phyloP scores from a whole-genome alignment of 2,888 invertebrate species.

The Stenurella melanura region DNA sequence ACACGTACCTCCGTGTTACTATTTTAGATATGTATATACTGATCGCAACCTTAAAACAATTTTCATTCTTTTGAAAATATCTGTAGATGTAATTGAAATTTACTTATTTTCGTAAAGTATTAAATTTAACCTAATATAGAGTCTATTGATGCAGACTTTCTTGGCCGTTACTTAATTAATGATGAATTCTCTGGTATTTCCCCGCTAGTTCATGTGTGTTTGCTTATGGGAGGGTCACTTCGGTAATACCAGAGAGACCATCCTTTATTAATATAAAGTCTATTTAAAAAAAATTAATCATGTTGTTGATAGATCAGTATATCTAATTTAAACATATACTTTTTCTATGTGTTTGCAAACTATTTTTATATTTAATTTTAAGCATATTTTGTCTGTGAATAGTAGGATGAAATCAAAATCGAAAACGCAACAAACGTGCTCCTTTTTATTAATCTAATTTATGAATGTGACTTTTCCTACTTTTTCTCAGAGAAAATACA shows the following conservation, averaged over 20 bases:
- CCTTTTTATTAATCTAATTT: background rate
- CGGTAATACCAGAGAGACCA: background rate
- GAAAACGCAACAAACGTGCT: conserved; percentile 18
- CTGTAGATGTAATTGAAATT: background rate
- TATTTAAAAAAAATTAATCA: conserved; percentile 3
- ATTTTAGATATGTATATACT: conserved; percentile 31
- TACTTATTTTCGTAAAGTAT: background rate
- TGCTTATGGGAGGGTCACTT: background rate
- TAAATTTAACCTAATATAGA: background rate
- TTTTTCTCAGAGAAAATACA: conserved; percentile 4
- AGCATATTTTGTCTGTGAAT: conserved; percentile 21
- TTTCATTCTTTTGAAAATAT: background rate
- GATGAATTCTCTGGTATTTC: background rate
- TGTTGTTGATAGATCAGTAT: conserved; percentile 3
- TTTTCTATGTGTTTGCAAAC: conserved; percentile 4
- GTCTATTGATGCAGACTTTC: background rate
- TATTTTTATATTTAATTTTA: conserved; percentile 10
- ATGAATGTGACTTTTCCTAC: background rate
- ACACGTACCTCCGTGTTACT: conserved; percentile 48
- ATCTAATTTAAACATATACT: conserved; percentile 1
- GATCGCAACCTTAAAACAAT: conserved; percentile 2
- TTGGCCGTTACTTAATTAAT: conserved; percentile 7
- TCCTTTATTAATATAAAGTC: background rate
- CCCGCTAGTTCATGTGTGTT: background rate
- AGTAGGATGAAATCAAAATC: background rate